phyloP scores from a whole-genome alignment of 2,113 vertebrate species.

The Eretmochelys imbricata region DNA sequence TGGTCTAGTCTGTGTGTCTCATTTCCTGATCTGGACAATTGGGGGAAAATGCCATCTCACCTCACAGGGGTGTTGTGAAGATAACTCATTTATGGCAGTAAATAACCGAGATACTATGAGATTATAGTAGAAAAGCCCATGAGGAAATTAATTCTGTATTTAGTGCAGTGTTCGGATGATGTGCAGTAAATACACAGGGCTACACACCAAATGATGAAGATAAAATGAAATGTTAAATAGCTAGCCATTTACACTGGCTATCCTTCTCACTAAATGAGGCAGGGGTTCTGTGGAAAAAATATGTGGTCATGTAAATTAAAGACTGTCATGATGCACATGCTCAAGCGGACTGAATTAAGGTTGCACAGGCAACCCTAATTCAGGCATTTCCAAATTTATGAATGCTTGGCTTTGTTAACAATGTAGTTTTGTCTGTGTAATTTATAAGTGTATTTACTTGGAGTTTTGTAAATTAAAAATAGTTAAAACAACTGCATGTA shows the following conservation, averaged over 20 bases:
- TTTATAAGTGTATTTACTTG: background rate
- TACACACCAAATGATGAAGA: background rate
- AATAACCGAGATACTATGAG: background rate
- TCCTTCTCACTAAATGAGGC: background rate
- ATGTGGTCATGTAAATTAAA: background rate
- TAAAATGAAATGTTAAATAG: background rate
- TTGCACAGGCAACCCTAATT: background rate
- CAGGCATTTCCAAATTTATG: background rate
- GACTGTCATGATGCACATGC: background rate
- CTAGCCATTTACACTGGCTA: background rate
- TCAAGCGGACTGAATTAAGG: accelerated
- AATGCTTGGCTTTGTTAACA: background rate
- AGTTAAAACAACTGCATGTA: background rate
- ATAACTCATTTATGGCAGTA: background rate
- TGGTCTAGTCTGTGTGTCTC: background rate
- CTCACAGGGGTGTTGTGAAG: background rate
- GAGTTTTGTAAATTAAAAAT: accelerated
- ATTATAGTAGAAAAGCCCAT: background rate
- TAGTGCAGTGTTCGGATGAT: background rate
- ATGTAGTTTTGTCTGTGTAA: background rate
- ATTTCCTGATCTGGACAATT: background rate
- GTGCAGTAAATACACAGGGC: background rate
- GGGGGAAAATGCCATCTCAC: background rate
- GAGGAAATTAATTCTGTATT: background rate
- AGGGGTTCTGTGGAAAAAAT: background rate